Conservation (phyloP, 92 coral and sea anemone species). For the Palythoa grandiflora region DNA sequence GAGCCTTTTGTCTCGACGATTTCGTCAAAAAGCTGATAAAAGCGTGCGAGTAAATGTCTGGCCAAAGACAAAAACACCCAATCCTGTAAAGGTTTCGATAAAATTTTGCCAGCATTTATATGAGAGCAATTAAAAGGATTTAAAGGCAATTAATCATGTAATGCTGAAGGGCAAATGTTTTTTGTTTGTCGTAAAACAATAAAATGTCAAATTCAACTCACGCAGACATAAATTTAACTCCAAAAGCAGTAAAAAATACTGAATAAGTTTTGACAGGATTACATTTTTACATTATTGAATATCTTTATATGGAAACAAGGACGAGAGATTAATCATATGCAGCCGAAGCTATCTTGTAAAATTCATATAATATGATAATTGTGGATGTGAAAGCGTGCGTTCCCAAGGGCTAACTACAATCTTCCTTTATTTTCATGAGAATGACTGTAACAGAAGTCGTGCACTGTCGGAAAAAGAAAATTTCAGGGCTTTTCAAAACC, state of each 20-base stretch:
- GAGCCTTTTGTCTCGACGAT: not conserved
- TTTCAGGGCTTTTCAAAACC: too few species aligned
- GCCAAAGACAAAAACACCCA: not conserved
- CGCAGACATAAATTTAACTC: not conserved
- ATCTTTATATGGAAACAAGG: not conserved
- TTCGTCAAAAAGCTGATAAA: constrained; percentile 5
- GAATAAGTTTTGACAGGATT: not conserved
- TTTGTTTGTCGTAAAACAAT: not conserved
- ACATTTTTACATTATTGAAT: not conserved
- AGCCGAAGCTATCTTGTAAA: too few species aligned
- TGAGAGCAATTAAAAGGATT: not conserved
- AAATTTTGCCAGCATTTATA: not conserved
- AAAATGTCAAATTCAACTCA: not conserved
- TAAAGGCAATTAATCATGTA: not conserved
- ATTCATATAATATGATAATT: too few species aligned
- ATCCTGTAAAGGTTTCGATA: not conserved
- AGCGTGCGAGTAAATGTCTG: not conserved
- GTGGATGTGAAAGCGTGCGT: too few species aligned
- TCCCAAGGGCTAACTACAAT: too few species aligned
- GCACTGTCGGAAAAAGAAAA: too few species aligned
- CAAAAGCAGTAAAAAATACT: not conserved
- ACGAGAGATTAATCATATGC: too few species aligned
- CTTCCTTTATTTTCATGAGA: too few species aligned
- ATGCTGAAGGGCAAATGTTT: not conserved
- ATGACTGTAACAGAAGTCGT: too few species aligned